Conservation (phyloP, 1,140 invertebrate genomes). For the Drosophila nannoptera region DNA sequence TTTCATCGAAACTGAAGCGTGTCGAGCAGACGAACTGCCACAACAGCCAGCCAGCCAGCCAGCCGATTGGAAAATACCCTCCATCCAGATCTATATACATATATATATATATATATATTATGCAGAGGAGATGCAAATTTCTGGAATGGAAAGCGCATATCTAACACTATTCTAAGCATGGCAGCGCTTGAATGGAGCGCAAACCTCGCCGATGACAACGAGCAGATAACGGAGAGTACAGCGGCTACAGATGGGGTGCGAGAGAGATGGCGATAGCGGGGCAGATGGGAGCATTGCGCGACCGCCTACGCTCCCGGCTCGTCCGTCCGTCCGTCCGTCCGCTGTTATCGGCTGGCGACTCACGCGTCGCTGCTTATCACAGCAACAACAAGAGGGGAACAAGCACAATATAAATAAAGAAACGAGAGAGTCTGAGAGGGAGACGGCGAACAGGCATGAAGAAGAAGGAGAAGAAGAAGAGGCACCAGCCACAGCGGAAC, state of each 20-base stretch:
- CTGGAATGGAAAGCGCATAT: background rate
- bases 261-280: no score
- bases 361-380: constrained; percentile 17
- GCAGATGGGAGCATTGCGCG: constrained; percentile 20
- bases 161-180: no score
- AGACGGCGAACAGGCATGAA: background rate
- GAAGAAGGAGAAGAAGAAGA: background rate
- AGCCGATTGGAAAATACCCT: background rate
- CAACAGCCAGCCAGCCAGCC: constrained; percentile 1
- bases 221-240: no score
- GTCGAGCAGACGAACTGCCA: constrained; percentile 19
- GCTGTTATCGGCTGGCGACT: constrained; percentile 5
- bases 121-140: background rate
- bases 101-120: background rate
- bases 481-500: constrained; percentile 14
- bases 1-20: constrained; percentile 47
- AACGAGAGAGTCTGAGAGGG: background rate
- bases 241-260: no score
- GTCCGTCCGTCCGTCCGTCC: background rate
- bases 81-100: background rate
- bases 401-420: background rate
- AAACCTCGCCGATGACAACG: constrained; percentile 38
- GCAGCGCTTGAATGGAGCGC: background rate
- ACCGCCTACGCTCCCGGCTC: background rate
- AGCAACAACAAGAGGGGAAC: background rate